Percentiles rank a stretch among this genome's conserved stretches.
These are phyloP conservation scores for Macrosiphum euphorbiae DNA, from an alignment of 2,888 invertebrate species.

Conservation along the genomic window DNA sequence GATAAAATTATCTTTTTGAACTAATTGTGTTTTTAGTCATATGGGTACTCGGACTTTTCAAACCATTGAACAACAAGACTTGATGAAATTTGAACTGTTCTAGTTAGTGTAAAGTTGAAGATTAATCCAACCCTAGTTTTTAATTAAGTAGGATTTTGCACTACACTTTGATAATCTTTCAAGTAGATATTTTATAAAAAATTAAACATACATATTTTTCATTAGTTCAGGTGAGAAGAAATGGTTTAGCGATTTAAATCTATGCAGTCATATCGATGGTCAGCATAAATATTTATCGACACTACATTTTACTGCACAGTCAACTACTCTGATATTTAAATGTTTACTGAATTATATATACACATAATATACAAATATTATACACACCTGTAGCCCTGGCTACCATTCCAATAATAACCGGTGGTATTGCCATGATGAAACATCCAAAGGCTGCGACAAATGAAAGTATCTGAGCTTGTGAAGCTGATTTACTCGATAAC, in stretches of 20 bases:
- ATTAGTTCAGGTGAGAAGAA: too few relatives aligned
- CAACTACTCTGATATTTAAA: not conserved
- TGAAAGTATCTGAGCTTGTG: slow-evolving; percentile 92
- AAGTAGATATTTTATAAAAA: not conserved
- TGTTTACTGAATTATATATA: not conserved
- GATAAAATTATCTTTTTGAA: not conserved
- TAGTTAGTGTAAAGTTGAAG: not conserved
- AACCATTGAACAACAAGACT: not conserved
- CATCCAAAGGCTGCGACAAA: slow-evolving; percentile 97
- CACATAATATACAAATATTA: too few relatives aligned
- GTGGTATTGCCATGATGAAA: slow-evolving; percentile 96
- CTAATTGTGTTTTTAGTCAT: not conserved
- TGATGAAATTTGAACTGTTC: not conserved
- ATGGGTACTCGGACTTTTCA: not conserved
- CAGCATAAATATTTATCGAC: not conserved
- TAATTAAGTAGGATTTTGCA: not conserved
- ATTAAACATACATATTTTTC: too few relatives aligned
- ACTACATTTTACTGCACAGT: not conserved
- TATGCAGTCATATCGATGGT: not conserved
- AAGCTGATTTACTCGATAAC: slow-evolving; percentile 94
- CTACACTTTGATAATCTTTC: not conserved
- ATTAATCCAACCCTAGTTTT: not conserved
- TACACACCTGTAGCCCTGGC: slow-evolving; percentile 91
- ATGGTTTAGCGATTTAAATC: too few relatives aligned
- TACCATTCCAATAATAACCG: slow-evolving; percentile 96